Percentiles rank a stretch among this genome's conserved stretches.
These are phyloP conservation scores for Dufourea novaeangliae DNA, from an alignment of 1,140 invertebrate genomes.

Conservation along the genomic window DNA sequence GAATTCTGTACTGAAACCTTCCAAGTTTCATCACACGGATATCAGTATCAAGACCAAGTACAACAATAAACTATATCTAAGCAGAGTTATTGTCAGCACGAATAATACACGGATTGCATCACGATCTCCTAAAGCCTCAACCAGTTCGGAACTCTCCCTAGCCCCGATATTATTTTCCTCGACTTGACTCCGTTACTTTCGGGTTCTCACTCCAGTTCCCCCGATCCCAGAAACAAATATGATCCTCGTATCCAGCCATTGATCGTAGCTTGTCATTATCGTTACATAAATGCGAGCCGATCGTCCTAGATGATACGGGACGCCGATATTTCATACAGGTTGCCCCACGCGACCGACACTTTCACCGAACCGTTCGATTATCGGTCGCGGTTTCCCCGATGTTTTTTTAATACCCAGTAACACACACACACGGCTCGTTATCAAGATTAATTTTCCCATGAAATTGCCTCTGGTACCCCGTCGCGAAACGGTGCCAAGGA, in stretches of 20 bases:
- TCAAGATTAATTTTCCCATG: background rate
- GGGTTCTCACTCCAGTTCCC: background rate
- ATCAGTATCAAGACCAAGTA: too few species aligned
- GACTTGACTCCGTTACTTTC: background rate
- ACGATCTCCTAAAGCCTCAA: background rate
- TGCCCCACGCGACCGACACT: constrained; percentile 15
- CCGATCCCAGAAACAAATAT: background rate
- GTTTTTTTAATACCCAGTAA: background rate
- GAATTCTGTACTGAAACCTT: too few species aligned
- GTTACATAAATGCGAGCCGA: constrained; percentile 40
- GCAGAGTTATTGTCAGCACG: background rate
- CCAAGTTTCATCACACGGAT: too few species aligned
- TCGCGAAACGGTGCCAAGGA: constrained; percentile 13
- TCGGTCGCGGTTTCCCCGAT: constrained; percentile 5
- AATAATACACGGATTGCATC: background rate
- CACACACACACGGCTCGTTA: background rate
- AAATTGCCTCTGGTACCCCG: background rate
- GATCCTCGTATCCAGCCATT: background rate
- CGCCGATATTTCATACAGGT: constrained; percentile 45
- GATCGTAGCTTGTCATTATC: constrained; percentile 14
- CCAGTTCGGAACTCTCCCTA: background rate
- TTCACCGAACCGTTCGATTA: constrained; percentile 31
- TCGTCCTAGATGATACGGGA: constrained; percentile 20
- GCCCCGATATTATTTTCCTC: background rate
- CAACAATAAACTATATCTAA: background rate